phyloP scores from a whole-genome alignment of 1,140 invertebrate species.

The Drosophila burlai region DNA sequence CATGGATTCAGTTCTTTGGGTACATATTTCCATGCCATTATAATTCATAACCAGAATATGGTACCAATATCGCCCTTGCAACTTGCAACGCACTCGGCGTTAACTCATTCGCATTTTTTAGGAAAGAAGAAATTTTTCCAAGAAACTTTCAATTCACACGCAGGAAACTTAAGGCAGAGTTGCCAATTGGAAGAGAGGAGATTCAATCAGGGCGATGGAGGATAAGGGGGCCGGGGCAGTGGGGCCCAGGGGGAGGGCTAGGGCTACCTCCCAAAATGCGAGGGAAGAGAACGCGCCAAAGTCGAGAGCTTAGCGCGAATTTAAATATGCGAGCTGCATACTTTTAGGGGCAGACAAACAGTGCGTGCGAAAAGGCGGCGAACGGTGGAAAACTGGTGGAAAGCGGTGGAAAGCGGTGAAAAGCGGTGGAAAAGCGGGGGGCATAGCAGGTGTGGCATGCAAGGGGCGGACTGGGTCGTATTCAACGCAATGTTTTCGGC shows the following conservation, averaged over 20 bases:
- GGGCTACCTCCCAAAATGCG: constrained; percentile 11
- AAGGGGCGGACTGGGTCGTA: not conserved
- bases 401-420: not conserved
- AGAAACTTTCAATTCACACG: constrained; percentile 30
- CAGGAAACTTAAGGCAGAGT: constrained; percentile 15
- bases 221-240: too few species aligned
- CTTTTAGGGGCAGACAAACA: constrained; percentile 72
- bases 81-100: not conserved
- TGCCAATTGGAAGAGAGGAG: constrained; percentile 17
- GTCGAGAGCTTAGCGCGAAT: constrained; percentile 59
- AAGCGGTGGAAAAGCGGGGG: not conserved
- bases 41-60: constrained; percentile 1
- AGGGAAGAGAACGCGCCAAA: constrained; percentile 13
- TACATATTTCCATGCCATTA: constrained; percentile 1
- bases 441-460: not conserved
- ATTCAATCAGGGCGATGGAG: constrained; percentile 41
- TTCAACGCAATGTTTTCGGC: constrained; percentile 64
- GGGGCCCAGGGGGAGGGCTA: too few species aligned
- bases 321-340: constrained; percentile 78
- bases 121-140: not conserved
- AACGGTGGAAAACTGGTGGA: not conserved
- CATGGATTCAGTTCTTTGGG: not conserved
- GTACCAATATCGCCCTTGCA: not conserved
- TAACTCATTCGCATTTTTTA: not conserved
- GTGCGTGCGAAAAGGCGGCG: constrained; percentile 52